Percentiles rank a stretch among this genome's conserved stretches.
These are phyloP conservation scores for Oncorhynchus kisutch DNA, from an alignment of 2,113 vertebrate species.

Conservation along the genomic window DNA sequence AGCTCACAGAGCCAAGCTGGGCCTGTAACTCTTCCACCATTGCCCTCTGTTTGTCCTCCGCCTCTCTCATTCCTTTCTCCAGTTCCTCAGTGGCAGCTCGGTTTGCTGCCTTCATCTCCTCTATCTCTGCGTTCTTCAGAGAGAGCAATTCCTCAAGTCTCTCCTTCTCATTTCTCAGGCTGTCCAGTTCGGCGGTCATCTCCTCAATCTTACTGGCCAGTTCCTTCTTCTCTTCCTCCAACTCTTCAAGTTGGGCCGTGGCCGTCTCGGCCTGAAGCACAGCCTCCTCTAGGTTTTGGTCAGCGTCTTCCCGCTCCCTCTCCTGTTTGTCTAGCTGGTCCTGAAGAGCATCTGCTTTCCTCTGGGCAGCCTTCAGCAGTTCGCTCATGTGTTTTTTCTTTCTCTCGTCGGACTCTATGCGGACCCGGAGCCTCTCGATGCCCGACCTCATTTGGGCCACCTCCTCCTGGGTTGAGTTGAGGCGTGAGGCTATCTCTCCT, in stretches of 20 bases:
- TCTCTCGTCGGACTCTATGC: slow-evolving; percentile 87
- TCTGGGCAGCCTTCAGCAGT: slow-evolving; percentile 78
- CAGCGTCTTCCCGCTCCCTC: slow-evolving; percentile 67
- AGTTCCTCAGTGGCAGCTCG: slow-evolving; percentile 59
- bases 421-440: slow-evolving; percentile 87
- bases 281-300: slow-evolving; percentile 71
- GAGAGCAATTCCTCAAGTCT: slow-evolving; percentile 65
- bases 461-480: slow-evolving; percentile 84
- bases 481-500: slow-evolving; percentile 77
- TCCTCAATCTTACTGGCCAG: slow-evolving; percentile 48
- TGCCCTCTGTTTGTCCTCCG: slow-evolving; percentile 67
- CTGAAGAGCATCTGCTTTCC: slow-evolving; percentile 73
- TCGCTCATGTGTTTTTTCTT: slow-evolving; percentile 73
- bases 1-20: slow-evolving; percentile 60
- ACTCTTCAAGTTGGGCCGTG: slow-evolving; percentile 78
- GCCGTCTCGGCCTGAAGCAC: slow-evolving; percentile 78
- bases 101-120: slow-evolving; percentile 55
- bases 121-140: slow-evolving; percentile 49
- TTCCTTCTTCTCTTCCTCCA: slow-evolving; percentile 63
- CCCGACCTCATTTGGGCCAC: slow-evolving; percentile 77
- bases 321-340: slow-evolving; percentile 69
- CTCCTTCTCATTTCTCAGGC: slow-evolving; percentile 72
- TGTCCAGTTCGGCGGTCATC: slow-evolving; percentile 55
- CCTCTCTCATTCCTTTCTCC: slow-evolving; percentile 70
- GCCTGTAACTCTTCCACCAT: slow-evolving; percentile 59